Evolutionary conservation across 2,888 invertebrate species (phyloP), one percentile per base, ranked within the genome.

Genomic region (Heliconius erato): DNA sequence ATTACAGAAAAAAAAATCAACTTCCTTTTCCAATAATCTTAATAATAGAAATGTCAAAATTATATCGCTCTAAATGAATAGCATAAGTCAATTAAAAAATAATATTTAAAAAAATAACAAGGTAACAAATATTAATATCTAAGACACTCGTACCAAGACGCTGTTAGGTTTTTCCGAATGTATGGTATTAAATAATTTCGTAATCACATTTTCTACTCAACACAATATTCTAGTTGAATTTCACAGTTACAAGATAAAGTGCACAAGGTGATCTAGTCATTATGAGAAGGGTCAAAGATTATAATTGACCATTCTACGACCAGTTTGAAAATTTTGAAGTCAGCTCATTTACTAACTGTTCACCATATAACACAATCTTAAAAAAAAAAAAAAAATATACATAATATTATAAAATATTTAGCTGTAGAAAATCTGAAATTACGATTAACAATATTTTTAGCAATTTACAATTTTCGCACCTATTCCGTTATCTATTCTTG

Each of bases 81-180:
- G 91, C 91, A 91, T 88, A 89, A 91, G 88, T 86, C 78, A 86
- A 86, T 89, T 90, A 88, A 89, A 90, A 90, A 89, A 84, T 86
- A 86, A 88, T 88, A 85, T 80, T 88, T 28, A 28, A 90, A 88
- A 89, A 88, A 90, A 74, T 89, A 89, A 82, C 82, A 88, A 63
- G 32, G 35, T 76, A 90, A 91, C 85, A 89, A 88, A 91, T 81
- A 91, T 92, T 93, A 94, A 92, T 91, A 92, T 88, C 91, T 93
- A 94, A 92, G 87, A 89, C 95, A 95, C 95, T 95, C 95, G 95
- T 96, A 96, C 96, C 93, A 95, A 94, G 95, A 96, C 95, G 96
- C 95, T 95, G 95, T 95, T 95, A 95, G 92, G 92, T 89, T 88
- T 88, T 89, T 89, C 72, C 72, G 78, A 89, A 89, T 87, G 86